Conservation (phyloP, 2,888 invertebrate genomes). For the Aethes cnicana region DNA sequence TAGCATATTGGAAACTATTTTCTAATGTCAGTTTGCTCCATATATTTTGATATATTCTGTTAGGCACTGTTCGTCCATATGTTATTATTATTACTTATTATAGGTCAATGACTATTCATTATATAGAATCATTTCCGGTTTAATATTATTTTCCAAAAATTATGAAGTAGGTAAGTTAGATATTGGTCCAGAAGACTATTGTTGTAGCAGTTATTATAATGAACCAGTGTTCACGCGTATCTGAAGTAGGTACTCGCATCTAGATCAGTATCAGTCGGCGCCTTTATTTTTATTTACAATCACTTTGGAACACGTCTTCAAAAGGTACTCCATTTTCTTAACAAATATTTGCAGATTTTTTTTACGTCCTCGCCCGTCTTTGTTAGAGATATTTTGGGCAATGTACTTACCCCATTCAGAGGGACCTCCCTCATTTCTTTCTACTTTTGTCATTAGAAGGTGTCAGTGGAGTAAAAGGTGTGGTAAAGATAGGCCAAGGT, state of each 20-base stretch:
- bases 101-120: no score
- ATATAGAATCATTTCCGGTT: no score
- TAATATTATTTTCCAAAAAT: no score
- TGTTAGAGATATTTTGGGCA: slow-evolving; percentile 13
- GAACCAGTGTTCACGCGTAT: background rate
- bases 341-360: slow-evolving; percentile 25
- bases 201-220: background rate
- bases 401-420: slow-evolving; percentile 2
- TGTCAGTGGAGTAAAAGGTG: background rate
- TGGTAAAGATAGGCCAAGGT: background rate
- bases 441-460: background rate
- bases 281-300: slow-evolving; percentile 24
- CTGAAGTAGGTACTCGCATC: no score
- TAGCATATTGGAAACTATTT: no score
- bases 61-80: no score
- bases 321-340: slow-evolving; percentile 29
- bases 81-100: no score
- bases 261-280: background rate
- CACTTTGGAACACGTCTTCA: slow-evolving; percentile 21
- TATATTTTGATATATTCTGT: no score
- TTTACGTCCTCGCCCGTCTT: slow-evolving; percentile 24
- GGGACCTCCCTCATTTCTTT: background rate
- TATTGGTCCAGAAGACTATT: no score
- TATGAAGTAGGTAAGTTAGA: no score
- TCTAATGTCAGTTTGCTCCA: no score